phyloP scores from a whole-genome alignment of 1,140 invertebrate genomes.

The Drosophila kohkoa region DNA sequence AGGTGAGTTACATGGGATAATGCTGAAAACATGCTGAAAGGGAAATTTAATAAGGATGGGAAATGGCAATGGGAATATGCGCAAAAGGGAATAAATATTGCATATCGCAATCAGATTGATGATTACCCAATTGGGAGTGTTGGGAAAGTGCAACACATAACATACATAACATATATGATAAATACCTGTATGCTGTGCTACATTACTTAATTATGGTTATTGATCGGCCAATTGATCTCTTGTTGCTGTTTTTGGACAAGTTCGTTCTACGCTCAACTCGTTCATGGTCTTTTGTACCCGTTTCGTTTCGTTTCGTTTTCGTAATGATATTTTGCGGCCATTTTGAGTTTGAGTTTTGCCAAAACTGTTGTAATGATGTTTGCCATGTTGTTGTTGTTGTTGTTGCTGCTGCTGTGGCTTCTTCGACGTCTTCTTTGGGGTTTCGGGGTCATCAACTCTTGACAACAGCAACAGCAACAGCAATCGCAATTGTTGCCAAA shows the following conservation, averaged over 20 bases:
- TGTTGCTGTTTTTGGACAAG: not conserved
- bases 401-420: slow-evolving; percentile 30
- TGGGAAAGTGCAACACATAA: not conserved
- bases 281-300: slow-evolving; percentile 34
- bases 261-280: slow-evolving; percentile 15
- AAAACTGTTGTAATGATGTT: slow-evolving; percentile 51
- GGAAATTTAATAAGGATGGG: slow-evolving; percentile 15
- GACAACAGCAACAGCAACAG: slow-evolving; percentile 21
- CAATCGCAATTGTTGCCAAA: slow-evolving; percentile 41
- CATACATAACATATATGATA: not conserved
- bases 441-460: slow-evolving; percentile 71
- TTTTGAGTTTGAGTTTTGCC: slow-evolving; percentile 38
- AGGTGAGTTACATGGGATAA: slow-evolving; percentile 1
- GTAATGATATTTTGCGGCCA: slow-evolving; percentile 39
- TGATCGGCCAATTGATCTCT: slow-evolving; percentile 13
- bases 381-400: slow-evolving; percentile 23
- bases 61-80: not conserved
- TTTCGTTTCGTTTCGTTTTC: slow-evolving; percentile 13
- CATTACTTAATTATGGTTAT: slow-evolving; percentile 35
- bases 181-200: not conserved
- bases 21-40: not conserved
- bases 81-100: no score
- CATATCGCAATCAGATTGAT: not conserved
- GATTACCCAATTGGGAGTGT: slow-evolving; percentile 1
- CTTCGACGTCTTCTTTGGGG: slow-evolving; percentile 54